Evolutionary conservation across 30 jellyfish, hydroid and myxozoan species (phyloP).

Genomic region (Phacellophora camtschatica): DNA sequence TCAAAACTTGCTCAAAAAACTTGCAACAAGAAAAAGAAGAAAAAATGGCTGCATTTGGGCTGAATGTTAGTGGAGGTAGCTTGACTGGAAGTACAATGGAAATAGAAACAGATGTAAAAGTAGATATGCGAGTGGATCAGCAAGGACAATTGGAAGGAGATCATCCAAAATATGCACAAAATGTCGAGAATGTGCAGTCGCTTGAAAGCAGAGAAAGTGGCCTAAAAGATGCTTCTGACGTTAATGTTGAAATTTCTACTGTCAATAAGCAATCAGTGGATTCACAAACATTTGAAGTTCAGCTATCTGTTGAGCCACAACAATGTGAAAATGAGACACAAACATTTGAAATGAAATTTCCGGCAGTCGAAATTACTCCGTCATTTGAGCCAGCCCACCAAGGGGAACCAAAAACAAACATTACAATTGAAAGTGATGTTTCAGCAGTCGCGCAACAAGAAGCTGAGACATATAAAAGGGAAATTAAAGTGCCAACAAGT

Average conservation of each 20-base stretch:
- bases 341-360: no score
- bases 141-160: not conserved
- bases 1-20: not conserved
- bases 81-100: not conserved
- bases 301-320: no score
- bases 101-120: not conserved
- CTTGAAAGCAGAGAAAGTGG: not conserved
- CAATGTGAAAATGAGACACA: no score
- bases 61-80: not conserved
- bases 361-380: no score
- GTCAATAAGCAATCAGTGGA: no score
- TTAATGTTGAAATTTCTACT: no score
- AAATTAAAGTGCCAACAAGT: not conserved
- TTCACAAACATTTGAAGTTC: no score
- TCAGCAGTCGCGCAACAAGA: not conserved
- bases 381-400: no score
- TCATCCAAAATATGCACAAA: not conserved
- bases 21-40: not conserved
- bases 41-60: not conserved
- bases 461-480: not conserved
- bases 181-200: not conserved
- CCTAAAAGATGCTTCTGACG: not conserved
- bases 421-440: no score
- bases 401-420: no score
- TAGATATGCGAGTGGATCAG: not conserved